Conservation (phyloP, 2,888 invertebrate genomes). For the Eristalinus sepulchralis region DNA sequence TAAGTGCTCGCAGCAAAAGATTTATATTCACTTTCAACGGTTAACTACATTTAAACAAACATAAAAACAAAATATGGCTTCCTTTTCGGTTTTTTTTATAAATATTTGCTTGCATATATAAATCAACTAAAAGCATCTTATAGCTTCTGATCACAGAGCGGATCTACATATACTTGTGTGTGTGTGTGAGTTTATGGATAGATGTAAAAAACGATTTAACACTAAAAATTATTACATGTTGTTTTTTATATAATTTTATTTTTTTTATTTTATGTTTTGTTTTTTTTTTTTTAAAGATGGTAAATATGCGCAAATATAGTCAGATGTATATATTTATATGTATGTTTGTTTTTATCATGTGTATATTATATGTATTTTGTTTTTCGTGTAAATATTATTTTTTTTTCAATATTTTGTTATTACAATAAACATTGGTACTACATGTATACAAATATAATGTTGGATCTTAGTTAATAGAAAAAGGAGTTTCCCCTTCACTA, state of each 20-base stretch:
- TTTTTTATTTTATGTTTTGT: conserved; percentile 3
- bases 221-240: neutral
- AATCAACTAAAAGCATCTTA: conserved; percentile 23
- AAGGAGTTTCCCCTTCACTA: conserved; percentile 7
- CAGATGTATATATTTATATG: conserved; percentile 15
- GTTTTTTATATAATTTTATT: neutral
- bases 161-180: neutral
- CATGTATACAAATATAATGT: conserved; percentile 62
- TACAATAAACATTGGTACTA: conserved; percentile 59
- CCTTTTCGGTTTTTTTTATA: neutral
- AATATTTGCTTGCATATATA: neutral
- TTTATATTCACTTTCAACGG: conserved; percentile 1
- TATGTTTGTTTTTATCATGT: conserved; percentile 13
- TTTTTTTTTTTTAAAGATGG: conserved; percentile 26
- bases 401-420: conserved; percentile 27
- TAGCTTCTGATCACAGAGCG: conserved; percentile 8
- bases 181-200: neutral
- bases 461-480: conserved; percentile 43
- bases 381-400: conserved; percentile 57
- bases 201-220: neutral
- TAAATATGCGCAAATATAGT: conserved; percentile 49
- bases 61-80: neutral
- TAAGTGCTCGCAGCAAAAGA: conserved; percentile 24
- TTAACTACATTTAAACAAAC: conserved; percentile 13
- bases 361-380: conserved; percentile 18